A percentile compares a stretch with the other conserved stretches of the same genome.
Evolutionary conservation across 2,113 vertebrate genomes (phyloP).

Genomic region (Xyliphius kryptos): DNA sequence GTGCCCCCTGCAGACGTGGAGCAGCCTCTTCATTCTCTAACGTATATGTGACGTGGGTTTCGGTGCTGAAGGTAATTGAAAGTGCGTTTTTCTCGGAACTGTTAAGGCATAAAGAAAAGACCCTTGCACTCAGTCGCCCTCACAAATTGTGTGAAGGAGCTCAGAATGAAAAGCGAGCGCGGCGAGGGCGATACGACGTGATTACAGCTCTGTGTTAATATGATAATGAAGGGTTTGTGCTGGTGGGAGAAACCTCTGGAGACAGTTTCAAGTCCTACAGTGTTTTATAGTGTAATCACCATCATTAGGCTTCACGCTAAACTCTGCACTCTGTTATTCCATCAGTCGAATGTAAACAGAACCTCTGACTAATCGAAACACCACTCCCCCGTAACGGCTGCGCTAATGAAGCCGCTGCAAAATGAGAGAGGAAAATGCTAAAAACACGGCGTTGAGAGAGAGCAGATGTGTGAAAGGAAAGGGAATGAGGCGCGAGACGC

Average conservation of each 20-base stretch:
- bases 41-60: too few relatives aligned
- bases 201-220: slow-evolving; percentile 63
- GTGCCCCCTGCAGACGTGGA: too few relatives aligned
- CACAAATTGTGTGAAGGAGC: not conserved
- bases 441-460: too few relatives aligned
- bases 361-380: slow-evolving; percentile 69
- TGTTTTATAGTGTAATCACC: slow-evolving; percentile 62
- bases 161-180: slow-evolving; percentile 16
- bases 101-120: slow-evolving; percentile 5
- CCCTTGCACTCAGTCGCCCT: slow-evolving; percentile 25
- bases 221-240: slow-evolving; percentile 62
- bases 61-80: too few relatives aligned
- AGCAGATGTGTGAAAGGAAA: not conserved
- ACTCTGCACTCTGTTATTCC: slow-evolving; percentile 63
- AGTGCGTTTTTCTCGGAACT: slow-evolving; percentile 9
- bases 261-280: slow-evolving; percentile 48
- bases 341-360: slow-evolving; percentile 69
- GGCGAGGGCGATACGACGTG: slow-evolving; percentile 41
- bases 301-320: slow-evolving; percentile 60
- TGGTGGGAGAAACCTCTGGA: slow-evolving; percentile 48
- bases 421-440: slow-evolving; percentile 47
- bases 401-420: slow-evolving; percentile 58
- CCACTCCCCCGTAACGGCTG: slow-evolving; percentile 52
- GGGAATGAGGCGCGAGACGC: slow-evolving; percentile 15
- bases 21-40: too few relatives aligned